These are phyloP conservation scores for Falco cherrug DNA, from an alignment of 2,797 vertebrate genomes.

Conservation along the genomic window DNA sequence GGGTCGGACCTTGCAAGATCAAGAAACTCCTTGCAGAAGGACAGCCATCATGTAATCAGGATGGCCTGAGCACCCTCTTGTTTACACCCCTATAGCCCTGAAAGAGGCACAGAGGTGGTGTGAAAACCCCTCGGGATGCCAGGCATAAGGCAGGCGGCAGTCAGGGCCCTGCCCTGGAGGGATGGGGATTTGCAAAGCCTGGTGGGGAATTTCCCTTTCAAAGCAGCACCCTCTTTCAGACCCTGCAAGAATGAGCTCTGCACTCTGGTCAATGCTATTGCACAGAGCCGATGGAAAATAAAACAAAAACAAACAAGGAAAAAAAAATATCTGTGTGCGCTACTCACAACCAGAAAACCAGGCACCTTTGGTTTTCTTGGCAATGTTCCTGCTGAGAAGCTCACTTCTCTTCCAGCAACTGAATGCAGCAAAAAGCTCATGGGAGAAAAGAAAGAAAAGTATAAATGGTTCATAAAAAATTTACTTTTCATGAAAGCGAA, in stretches of 20 bases:
- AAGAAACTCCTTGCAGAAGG: not conserved
- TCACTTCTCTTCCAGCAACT: not conserved
- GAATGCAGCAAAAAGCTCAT: not conserved
- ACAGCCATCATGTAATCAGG: fast-evolving
- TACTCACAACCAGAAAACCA: not conserved
- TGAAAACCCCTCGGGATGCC: fast-evolving
- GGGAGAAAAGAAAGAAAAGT: not conserved
- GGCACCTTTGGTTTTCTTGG: not conserved
- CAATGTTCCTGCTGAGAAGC: not conserved
- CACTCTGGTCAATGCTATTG: not conserved
- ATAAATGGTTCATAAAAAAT: conserved; percentile 46
- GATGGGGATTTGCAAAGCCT: not conserved
- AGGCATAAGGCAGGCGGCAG: not conserved
- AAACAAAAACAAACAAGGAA: not conserved
- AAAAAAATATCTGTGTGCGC: fast-evolving
- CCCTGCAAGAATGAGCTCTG: fast-evolving
- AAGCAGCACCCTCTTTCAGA: not conserved
- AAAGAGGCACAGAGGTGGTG: not conserved
- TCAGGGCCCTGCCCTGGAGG: fast-evolving
- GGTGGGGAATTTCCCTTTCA: fast-evolving
- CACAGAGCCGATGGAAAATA: fast-evolving
- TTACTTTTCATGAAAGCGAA: not conserved
- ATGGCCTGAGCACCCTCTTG: not conserved
- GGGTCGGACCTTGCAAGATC: not conserved
- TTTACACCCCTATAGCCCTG: fast-evolving